Evolutionary conservation across 2,888 invertebrate genomes (phyloP).

Genomic region (Thumatha senex): DNA sequence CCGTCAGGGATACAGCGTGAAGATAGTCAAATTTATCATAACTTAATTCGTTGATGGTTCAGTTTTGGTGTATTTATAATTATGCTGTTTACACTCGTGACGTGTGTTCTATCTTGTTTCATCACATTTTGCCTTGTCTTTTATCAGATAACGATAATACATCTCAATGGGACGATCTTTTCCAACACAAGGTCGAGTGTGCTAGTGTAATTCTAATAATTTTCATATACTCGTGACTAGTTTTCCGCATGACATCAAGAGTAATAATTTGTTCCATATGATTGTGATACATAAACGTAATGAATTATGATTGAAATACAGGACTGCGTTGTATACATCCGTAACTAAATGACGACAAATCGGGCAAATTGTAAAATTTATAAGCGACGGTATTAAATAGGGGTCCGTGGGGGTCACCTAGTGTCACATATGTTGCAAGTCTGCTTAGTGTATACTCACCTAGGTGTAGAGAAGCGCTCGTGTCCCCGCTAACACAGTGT

Average conservation of each 20-base stretch:
- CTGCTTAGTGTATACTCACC: neutral
- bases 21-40: too few species aligned
- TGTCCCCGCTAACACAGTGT: too few species aligned
- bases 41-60: too few species aligned
- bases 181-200: neutral
- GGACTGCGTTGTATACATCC: neutral
- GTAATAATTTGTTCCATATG: slow-evolving; percentile 9
- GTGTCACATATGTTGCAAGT: neutral
- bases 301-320: neutral
- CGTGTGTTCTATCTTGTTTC: slow-evolving; percentile 25
- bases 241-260: neutral
- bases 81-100: slow-evolving; percentile 29
- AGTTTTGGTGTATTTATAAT: too few species aligned
- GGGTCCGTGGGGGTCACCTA: too few species aligned
- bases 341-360: too few species aligned
- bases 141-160: slow-evolving; percentile 51
- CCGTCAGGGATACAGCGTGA: too few species aligned
- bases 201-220: neutral
- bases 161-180: slow-evolving; percentile 47
- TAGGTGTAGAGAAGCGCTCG: neutral
- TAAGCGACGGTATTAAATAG: too few species aligned
- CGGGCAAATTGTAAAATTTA: too few species aligned
- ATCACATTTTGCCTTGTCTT: slow-evolving; percentile 43
- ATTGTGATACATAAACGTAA: neutral
- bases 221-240: neutral